phyloP scores from a whole-genome alignment of 2,888 invertebrate genomes.

The Sylvicola cinctus region DNA sequence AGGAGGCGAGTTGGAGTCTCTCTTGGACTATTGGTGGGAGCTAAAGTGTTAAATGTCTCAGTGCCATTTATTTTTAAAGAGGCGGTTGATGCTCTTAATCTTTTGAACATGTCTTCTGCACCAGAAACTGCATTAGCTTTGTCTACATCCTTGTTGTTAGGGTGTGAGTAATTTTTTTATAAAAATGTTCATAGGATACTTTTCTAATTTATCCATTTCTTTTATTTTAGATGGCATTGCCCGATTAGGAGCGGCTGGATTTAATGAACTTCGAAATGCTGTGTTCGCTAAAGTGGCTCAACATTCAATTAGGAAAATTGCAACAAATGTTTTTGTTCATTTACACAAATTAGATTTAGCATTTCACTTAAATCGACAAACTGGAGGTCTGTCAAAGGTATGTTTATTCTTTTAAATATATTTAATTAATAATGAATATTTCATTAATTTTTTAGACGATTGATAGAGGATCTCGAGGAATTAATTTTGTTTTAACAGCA shows the following conservation, averaged over 20 bases:
- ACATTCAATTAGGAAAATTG: slow-evolving; percentile 84
- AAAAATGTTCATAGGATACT: slow-evolving; percentile 4
- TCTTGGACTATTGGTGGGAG: slow-evolving; percentile 52
- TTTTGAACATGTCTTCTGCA: slow-evolving; percentile 54
- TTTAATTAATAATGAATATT: slow-evolving; percentile 1
- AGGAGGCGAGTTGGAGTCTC: slow-evolving; percentile 58
- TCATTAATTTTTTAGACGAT: slow-evolving; percentile 39
- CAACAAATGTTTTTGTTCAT: slow-evolving; percentile 88
- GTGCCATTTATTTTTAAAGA: slow-evolving; percentile 95
- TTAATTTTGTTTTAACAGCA: slow-evolving; percentile 89
- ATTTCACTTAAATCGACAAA: slow-evolving; percentile 88
- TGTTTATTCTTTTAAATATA: slow-evolving; percentile 1
- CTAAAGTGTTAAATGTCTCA: slow-evolving; percentile 72
- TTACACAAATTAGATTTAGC: slow-evolving; percentile 83
- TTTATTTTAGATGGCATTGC: slow-evolving; percentile 69
- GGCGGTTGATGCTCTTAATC: slow-evolving; percentile 72
- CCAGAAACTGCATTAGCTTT: slow-evolving; percentile 60
- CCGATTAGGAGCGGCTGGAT: slow-evolving; percentile 70
- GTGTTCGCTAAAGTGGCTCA: slow-evolving; percentile 97
- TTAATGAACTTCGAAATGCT: slow-evolving; percentile 93
- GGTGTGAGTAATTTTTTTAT: slow-evolving; percentile 44
- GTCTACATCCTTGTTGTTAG: slow-evolving; percentile 60
- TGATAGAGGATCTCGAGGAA: slow-evolving; percentile 82
- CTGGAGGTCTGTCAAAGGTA: slow-evolving; percentile 85
- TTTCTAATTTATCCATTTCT: slow-evolving; percentile 4